These are phyloP conservation scores for Phallusia fumigata DNA, from an alignment of 23 tunicate genomes.

Conservation along the genomic window DNA sequence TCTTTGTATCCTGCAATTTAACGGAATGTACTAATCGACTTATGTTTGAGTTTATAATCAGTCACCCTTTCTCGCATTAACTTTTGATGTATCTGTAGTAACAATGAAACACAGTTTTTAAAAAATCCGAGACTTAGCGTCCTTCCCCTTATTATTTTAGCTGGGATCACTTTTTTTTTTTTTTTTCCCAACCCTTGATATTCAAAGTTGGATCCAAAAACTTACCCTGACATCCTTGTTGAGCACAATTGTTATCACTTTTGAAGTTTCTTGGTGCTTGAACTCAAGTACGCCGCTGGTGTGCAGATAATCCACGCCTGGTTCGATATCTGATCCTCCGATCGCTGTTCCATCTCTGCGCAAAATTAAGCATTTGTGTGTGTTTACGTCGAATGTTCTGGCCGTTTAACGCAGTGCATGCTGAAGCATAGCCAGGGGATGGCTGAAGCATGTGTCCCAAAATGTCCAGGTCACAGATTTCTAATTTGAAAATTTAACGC, in stretches of 20 bases:
- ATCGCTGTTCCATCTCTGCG: conserved; percentile 65
- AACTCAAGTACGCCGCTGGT: conserved; percentile 43
- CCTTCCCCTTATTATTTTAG: too few relatives aligned
- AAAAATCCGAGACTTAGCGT: too few relatives aligned
- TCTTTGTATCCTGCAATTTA: conserved; percentile 47
- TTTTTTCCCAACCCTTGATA: too few relatives aligned
- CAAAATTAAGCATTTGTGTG: background rate
- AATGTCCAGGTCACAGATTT: background rate
- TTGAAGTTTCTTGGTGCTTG: conserved; percentile 70
- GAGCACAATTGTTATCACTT: conserved; percentile 38
- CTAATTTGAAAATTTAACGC: too few relatives aligned
- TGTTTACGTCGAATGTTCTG: background rate
- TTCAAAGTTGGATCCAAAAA: too few relatives aligned
- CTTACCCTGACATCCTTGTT: conserved; percentile 40
- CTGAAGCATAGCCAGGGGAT: background rate
- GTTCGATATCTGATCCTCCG: conserved; percentile 25
- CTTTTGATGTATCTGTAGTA: too few relatives aligned
- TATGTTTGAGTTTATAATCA: too few relatives aligned
- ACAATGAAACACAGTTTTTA: too few relatives aligned
- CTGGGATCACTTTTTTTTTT: too few relatives aligned
- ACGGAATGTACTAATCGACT: too few relatives aligned
- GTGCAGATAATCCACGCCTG: conserved; percentile 37
- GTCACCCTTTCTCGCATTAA: too few relatives aligned
- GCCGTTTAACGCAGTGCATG: background rate
- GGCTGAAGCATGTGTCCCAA: background rate